Evolutionary conservation across 1,140 invertebrate species (phyloP).

Genomic region (Andricus grossulariae): DNA sequence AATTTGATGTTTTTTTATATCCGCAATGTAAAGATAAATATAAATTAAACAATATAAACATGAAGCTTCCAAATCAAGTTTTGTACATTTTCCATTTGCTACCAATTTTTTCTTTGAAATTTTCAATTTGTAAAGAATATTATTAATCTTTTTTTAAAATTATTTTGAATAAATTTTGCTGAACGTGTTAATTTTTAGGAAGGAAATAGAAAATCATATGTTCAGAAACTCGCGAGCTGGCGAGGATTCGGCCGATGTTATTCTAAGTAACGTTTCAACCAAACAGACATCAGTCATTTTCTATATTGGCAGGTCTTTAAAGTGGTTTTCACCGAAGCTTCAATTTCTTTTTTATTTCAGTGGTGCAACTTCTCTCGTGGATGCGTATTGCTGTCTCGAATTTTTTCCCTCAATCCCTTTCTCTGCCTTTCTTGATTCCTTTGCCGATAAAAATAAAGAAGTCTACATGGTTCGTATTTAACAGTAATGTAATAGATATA

Average conservation of each 20-base stretch:
- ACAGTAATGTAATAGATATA: background rate
- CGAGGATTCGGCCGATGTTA: constrained; percentile 42
- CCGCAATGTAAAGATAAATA: too few species aligned
- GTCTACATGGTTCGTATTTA: background rate
- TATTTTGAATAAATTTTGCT: background rate
- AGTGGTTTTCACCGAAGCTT: constrained; percentile 50
- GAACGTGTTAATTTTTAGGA: background rate
- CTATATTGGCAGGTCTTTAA: constrained; percentile 52
- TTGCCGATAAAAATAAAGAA: background rate
- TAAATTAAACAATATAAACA: too few species aligned
- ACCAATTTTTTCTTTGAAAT: too few species aligned
- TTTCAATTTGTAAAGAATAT: too few species aligned
- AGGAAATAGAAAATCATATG: background rate
- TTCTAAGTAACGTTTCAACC: constrained; percentile 49
- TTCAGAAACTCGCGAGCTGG: constrained; percentile 16
- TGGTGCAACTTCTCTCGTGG: constrained; percentile 36
- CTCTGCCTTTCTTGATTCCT: background rate
- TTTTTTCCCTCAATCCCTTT: background rate
- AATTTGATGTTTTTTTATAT: too few species aligned
- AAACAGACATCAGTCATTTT: constrained; percentile 60
- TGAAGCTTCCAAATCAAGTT: too few species aligned
- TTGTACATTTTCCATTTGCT: too few species aligned
- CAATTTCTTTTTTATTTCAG: constrained; percentile 47
- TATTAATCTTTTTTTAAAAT: too few species aligned
- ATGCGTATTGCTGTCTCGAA: background rate